A percentile compares a stretch with the other conserved stretches of the same genome.
These are phyloP conservation scores for Crenuchus spilurus DNA, from an alignment of 2,797 vertebrate genomes.

Conservation along the genomic window DNA sequence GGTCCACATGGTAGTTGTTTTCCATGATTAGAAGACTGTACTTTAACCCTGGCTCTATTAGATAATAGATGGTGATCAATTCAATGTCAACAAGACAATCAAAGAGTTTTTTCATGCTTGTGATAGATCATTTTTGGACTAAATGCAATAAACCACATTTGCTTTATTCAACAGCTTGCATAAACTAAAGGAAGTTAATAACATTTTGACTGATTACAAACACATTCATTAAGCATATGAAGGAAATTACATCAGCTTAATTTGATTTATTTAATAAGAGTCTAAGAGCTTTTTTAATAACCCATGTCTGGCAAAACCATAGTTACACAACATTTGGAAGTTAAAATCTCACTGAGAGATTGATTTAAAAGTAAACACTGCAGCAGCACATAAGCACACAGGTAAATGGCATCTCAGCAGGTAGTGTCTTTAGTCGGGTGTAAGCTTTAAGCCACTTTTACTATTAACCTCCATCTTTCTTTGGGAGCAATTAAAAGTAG, in stretches of 20 bases:
- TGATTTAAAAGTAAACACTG: not conserved
- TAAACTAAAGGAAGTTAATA: not conserved
- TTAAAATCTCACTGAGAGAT: not conserved
- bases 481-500: slow-evolving; percentile 76
- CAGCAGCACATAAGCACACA: not conserved
- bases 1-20: no score
- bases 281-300: not conserved
- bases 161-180: not conserved
- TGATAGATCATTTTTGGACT: not conserved
- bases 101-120: not conserved
- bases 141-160: not conserved
- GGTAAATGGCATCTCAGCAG: slow-evolving; percentile 14
- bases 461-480: slow-evolving; percentile 67
- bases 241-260: not conserved
- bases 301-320: not conserved
- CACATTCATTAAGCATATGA: not conserved
- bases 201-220: not conserved
- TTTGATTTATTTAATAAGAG: not conserved
- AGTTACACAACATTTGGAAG: not conserved
- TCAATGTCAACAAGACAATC: not conserved
- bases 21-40: no score
- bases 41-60: no score
- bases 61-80: no score
- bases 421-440: slow-evolving; percentile 22
- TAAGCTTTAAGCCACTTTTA: slow-evolving; percentile 56